phyloP scores from a whole-genome alignment of 1,140 invertebrate genomes.

The Phenacoccus solenopsis region DNA sequence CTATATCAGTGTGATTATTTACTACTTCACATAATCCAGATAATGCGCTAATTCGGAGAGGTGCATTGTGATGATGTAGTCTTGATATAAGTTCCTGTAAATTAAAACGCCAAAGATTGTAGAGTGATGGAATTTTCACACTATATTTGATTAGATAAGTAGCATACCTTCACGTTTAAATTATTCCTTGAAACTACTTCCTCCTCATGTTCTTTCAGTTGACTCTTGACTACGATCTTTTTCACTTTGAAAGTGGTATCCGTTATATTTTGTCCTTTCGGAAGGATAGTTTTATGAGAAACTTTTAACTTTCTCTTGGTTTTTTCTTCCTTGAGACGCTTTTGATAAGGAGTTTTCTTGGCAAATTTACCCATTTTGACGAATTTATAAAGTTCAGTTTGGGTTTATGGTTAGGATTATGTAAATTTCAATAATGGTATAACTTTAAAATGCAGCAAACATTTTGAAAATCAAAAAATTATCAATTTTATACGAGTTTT shows the following conservation, averaged over 20 bases:
- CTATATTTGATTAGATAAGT: background rate
- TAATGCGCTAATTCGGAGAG: background rate
- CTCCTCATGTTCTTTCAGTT: slow-evolving; percentile 49
- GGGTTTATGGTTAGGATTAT: too few relatives aligned
- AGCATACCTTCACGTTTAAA: slow-evolving; percentile 49
- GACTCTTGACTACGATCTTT: slow-evolving; percentile 66
- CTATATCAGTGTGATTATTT: background rate
- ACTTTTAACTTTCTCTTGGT: slow-evolving; percentile 61
- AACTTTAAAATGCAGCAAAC: too few relatives aligned
- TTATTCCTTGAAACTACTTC: slow-evolving; percentile 57
- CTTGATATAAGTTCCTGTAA: slow-evolving; percentile 55
- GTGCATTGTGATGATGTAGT: slow-evolving; percentile 58
- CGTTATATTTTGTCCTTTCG: slow-evolving; percentile 70
- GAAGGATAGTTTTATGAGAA: slow-evolving; percentile 45
- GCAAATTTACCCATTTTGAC: background rate
- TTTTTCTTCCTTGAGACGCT: slow-evolving; percentile 48
- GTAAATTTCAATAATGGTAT: too few relatives aligned
- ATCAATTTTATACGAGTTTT: too few relatives aligned
- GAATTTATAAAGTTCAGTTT: background rate
- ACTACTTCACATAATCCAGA: background rate
- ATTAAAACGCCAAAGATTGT: too few relatives aligned
- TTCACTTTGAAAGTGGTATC: slow-evolving; percentile 77
- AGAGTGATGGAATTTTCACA: slow-evolving; percentile 11
- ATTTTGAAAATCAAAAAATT: too few relatives aligned
- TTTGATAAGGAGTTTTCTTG: background rate